Evolutionary conservation across 2,888 invertebrate genomes (phyloP).

Genomic region (Himalopsyche japonica): DNA sequence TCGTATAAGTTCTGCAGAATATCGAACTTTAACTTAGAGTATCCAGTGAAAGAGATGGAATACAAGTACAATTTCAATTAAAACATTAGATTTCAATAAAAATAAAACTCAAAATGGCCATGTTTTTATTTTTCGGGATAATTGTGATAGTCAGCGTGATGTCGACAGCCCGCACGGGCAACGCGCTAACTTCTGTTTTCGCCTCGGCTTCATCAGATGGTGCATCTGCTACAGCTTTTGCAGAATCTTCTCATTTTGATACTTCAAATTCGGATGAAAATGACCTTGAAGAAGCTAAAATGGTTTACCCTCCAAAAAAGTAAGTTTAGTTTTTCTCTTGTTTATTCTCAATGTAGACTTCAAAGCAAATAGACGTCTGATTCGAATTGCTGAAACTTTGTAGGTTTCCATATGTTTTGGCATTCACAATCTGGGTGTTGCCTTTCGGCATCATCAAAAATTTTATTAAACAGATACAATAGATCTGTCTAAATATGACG

Average conservation of each 20-base stretch:
- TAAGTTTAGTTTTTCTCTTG: neutral
- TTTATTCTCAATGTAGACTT: too few relatives aligned
- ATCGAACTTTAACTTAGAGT: neutral
- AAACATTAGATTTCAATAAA: neutral
- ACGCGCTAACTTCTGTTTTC: too few relatives aligned
- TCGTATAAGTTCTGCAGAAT: neutral
- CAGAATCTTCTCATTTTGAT: neutral
- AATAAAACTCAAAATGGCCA: neutral
- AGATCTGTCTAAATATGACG: too few relatives aligned
- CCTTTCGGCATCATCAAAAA: too few relatives aligned
- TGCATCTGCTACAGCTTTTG: too few relatives aligned
- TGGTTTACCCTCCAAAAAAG: constrained; percentile 9
- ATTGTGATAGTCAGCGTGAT: neutral
- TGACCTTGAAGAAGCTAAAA: constrained; percentile 3
- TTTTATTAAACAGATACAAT: too few relatives aligned
- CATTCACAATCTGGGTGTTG: too few relatives aligned
- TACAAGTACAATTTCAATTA: neutral
- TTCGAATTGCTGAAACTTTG: too few relatives aligned
- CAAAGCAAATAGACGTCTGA: too few relatives aligned
- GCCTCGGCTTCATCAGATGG: too few relatives aligned
- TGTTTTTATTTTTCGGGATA: neutral
- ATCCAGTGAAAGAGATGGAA: neutral
- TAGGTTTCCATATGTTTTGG: too few relatives aligned
- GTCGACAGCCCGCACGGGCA: neutral
- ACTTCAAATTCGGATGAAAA: constrained; percentile 15